Base-by-base conservation (phyloP, 1,140 invertebrate genomes). In the Hyles vespertilio region DNA sequence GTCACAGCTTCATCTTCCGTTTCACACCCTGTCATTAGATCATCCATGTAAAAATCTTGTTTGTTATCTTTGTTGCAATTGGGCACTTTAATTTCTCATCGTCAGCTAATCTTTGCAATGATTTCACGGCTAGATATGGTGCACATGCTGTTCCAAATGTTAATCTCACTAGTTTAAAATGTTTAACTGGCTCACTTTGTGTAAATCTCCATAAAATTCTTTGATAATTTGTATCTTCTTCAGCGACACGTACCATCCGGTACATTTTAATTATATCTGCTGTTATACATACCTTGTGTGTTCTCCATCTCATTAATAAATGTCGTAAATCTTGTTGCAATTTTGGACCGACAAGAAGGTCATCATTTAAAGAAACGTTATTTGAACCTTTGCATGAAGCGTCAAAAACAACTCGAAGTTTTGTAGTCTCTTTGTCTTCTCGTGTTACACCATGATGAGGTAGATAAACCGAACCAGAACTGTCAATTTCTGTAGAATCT, bases 241-340 rank as follows among this genome's bases (percentile, higher is more conserved):
- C 32, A 5, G 63, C 44, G 1, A 81, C 56, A 32, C 40, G 48
- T 2, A 82, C 48, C 51, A 75, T 68, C 8, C 74, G 52, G 61
- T 80, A 87, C 77, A 89, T 87, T 62, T 86, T 87, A 40, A 71
- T 67, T 8, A 87, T 72, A 53, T 88, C 83, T 10, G 70, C 74
- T 1, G 67, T 58, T 10, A 90, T 33, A 22, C 74, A 76, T 50
- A 75, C 69, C 5, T 22, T 43, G 62, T 80, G 65, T 32, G 34
- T 51, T 57, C 85, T 54, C 66, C 86, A 89, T 8, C 79, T 59
- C 2, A 86, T 43, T 10, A 89, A 12, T 55, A 87, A 67, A n/a
- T 69, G 58, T 48, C 74, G 58, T 3, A 89, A 50, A 33, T 89
- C 78, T 51, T 53, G 48, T 51, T 67, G 61, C 2, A 62, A 32